These are phyloP conservation scores for Lucifuga dentata DNA, from an alignment of 2,113 vertebrate species.

Conservation along the genomic window DNA sequence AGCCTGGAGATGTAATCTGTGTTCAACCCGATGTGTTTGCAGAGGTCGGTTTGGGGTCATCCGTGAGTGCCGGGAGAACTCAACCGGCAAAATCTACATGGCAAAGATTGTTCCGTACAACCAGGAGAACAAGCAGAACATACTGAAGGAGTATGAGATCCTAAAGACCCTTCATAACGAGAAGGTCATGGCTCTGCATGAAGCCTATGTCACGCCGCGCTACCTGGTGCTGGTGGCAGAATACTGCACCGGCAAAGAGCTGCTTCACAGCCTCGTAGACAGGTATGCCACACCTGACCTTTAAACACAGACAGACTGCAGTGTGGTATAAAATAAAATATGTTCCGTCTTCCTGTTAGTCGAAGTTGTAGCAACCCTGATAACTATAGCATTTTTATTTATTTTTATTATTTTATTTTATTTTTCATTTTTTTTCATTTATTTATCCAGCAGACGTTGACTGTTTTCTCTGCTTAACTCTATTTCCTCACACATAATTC, in stretches of 20 bases:
- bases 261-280: slow-evolving; percentile 92
- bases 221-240: slow-evolving; percentile 96
- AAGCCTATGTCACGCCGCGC: slow-evolving; percentile 95
- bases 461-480: too few relatives aligned
- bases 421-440: too few relatives aligned
- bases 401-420: too few relatives aligned
- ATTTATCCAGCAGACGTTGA: too few relatives aligned
- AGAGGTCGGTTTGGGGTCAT: slow-evolving; percentile 95
- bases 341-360: too few relatives aligned
- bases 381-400: too few relatives aligned
- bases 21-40: too few relatives aligned
- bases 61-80: slow-evolving; percentile 91
- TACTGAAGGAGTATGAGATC: slow-evolving; percentile 94
- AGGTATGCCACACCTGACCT: slow-evolving; percentile 85
- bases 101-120: slow-evolving; percentile 94
- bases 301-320: slow-evolving; percentile 2
- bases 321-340: too few relatives aligned
- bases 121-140: slow-evolving; percentile 85
- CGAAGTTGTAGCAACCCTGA: too few relatives aligned
- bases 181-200: slow-evolving; percentile 91
- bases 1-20: too few relatives aligned
- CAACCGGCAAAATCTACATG: slow-evolving; percentile 91
- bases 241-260: slow-evolving; percentile 91
- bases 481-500: too few relatives aligned
- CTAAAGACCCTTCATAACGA: slow-evolving; percentile 90